Evolutionary conservation across 2,888 invertebrate genomes (phyloP).

Genomic region (Drosophila colorata): DNA sequence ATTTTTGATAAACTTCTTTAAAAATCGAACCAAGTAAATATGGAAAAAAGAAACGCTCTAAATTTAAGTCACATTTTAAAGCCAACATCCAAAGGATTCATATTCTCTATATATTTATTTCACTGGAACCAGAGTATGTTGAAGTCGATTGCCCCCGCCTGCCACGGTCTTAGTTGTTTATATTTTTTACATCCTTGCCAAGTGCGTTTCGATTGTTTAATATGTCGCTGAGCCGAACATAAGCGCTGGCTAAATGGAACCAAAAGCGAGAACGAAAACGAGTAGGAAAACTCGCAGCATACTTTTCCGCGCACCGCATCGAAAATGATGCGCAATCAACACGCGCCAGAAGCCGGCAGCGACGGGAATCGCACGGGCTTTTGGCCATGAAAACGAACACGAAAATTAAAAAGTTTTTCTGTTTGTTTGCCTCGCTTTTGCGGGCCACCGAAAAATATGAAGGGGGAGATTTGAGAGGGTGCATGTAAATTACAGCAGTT

Average conservation of each 20-base stretch:
- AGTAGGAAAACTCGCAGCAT: slow-evolving; percentile 33
- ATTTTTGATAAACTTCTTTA: no score
- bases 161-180: not conserved
- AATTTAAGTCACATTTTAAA: no score
- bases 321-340: slow-evolving; percentile 73
- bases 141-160: not conserved
- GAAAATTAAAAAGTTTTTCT: slow-evolving; percentile 75
- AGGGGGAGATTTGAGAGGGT: not conserved
- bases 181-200: slow-evolving; percentile 46
- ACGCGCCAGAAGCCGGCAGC: slow-evolving; percentile 24
- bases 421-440: slow-evolving; percentile 37
- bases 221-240: slow-evolving; percentile 71
- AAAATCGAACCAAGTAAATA: no score
- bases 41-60: no score
- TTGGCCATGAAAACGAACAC: slow-evolving; percentile 66
- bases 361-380: not conserved
- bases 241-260: slow-evolving; percentile 68
- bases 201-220: slow-evolving; percentile 78
- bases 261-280: slow-evolving; percentile 7
- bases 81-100: no score
- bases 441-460: not conserved
- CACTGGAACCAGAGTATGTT: not conserved
- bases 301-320: slow-evolving; percentile 52
- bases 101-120: no score
- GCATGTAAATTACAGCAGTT: slow-evolving; percentile 72